Evolutionary conservation across 2,797 vertebrate genomes (phyloP).

Genomic region (Choloepus didactylus): DNA sequence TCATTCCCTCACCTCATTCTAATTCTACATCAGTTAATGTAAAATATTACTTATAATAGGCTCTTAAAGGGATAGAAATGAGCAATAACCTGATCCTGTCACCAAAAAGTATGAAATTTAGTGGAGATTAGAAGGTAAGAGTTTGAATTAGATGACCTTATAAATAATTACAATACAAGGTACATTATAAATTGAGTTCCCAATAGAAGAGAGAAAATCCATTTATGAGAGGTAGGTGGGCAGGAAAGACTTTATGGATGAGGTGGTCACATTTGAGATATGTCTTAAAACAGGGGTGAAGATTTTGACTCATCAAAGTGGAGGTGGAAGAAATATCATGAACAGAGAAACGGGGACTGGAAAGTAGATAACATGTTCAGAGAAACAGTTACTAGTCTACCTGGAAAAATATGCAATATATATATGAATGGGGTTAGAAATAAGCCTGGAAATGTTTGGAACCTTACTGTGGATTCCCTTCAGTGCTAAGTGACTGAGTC

Average conservation of each 20-base stretch:
- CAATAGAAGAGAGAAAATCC: slow-evolving; percentile 50
- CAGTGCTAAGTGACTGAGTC: background rate
- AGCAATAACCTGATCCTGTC: background rate
- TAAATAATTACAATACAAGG: slow-evolving; percentile 6
- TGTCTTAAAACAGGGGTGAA: slow-evolving; percentile 14
- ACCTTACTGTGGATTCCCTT: background rate
- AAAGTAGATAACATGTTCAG: background rate
- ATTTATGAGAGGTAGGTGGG: background rate
- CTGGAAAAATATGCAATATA: background rate
- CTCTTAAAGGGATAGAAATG: background rate
- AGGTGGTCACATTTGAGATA: background rate
- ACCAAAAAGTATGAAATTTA: slow-evolving; percentile 60
- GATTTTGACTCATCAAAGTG: slow-evolving; percentile 15
- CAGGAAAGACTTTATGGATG: background rate
- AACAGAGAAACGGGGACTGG: background rate
- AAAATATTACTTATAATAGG: background rate
- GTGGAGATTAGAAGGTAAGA: slow-evolving; percentile 4
- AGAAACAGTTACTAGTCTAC: background rate
- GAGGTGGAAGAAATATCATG: background rate
- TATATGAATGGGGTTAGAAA: background rate
- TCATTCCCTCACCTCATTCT: background rate
- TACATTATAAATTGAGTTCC: slow-evolving; percentile 1
- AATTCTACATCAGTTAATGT: background rate
- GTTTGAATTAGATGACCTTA: slow-evolving; percentile 7
- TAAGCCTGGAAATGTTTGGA: slow-evolving; percentile 39